Evolutionary conservation across 2,113 vertebrate genomes (phyloP).

Genomic region (Otolemur garnettii): DNA sequence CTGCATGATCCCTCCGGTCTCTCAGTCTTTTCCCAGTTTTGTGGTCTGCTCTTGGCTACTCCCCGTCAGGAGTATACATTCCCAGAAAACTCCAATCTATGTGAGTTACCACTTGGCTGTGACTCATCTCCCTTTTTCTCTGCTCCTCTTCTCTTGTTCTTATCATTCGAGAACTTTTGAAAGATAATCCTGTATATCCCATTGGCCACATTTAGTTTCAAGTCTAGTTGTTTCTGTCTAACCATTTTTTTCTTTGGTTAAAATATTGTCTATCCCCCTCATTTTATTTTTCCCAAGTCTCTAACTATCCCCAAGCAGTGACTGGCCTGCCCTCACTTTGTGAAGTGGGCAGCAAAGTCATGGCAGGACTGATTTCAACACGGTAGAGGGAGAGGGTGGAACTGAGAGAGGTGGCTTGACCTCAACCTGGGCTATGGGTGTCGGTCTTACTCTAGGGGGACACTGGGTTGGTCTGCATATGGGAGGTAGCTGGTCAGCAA

Average conservation of each 20-base stretch:
- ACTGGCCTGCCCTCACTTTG: neutral
- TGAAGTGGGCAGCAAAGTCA: neutral
- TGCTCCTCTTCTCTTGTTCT: neutral
- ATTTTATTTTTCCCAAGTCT: neutral
- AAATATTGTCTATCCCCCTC: neutral
- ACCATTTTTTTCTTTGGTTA: neutral
- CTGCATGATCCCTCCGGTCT: neutral
- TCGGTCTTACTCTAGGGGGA: neutral
- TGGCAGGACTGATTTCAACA: neutral
- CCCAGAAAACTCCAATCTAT: neutral
- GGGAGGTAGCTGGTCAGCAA: neutral
- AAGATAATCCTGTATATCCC: neutral
- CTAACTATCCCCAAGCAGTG: neutral
- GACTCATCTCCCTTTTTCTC: neutral
- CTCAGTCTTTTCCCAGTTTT: neutral
- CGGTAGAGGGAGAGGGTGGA: neutral
- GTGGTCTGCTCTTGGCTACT: neutral
- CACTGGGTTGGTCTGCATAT: neutral
- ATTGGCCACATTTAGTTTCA: constrained; percentile 24
- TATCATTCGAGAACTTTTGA: neutral
- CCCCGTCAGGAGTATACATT: neutral
- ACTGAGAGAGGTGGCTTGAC: neutral
- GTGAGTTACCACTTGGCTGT: neutral
- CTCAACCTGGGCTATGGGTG: neutral
- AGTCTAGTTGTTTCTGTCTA: neutral